Base-by-base conservation (phyloP, 2,888 invertebrate genomes). In the Andrena flavipes region DNA sequence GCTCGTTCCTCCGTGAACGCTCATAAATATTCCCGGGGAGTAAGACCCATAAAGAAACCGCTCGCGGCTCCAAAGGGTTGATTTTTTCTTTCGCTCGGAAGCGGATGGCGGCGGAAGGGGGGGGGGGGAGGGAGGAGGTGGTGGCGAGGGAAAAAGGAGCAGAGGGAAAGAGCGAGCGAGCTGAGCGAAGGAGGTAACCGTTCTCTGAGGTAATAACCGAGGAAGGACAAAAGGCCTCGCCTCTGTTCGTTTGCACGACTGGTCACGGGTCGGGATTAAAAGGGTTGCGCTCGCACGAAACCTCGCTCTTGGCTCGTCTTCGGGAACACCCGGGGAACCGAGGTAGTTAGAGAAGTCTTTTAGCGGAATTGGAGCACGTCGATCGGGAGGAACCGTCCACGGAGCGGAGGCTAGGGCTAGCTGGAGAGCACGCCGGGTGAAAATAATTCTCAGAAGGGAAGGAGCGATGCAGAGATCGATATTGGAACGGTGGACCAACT, bases 11-110 rank as follows among this genome's bases (percentile, higher is more conserved):
- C 87, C 87, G 84, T 87, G 89, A 89, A 91, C 89, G 91, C 90
- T 92, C 93, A 90, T 93, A 93, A 93, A 93, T 93, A 93, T 93
- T 93, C 92, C 83, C 74, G 84, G 83, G 87, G 84, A 90, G 91
- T 89, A 90, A 92, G 90, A 88, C 87, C 88, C 92, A 92, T 93
- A 93, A 93, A 93, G 92, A 92, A 93, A 92, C 92, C 91, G 93
- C 92, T 92, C 90, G 90, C 89, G 90, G 91, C 88, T 88, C 85
- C 89, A 88, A 93, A 93, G 91, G 93, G 93, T 93, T 93, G 92
- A 91, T 86, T 90, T 90, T 89, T 91, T 91, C 89, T 89, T 91
- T 91, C 86, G 73, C 65, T 69, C 69, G 64, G 72, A 79, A 82
- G 73, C 84, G 69, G 85, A 84, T 68, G 82, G 4, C 16, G 42